Evolutionary conservation across 2,888 invertebrate species (phyloP), one percentile per base, ranked within the genome.

Genomic region (Ophion ellenae): DNA sequence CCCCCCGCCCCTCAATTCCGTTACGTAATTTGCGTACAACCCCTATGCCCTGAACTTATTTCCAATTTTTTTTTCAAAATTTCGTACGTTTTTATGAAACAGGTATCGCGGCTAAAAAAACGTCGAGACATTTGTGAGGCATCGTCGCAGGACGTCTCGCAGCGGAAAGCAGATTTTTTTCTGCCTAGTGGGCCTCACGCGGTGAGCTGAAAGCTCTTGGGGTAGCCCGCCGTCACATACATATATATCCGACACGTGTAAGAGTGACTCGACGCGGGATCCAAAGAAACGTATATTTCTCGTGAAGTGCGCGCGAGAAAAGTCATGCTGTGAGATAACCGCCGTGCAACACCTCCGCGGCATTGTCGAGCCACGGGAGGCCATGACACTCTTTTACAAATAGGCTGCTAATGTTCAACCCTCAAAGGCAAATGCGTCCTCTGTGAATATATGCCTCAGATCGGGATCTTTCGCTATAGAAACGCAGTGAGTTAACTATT

Each of bases 301-400:
- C 76, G 69, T 74, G 77, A 61, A 79, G 84, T 57, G 80, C 67
- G 83, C 57, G 73, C 45, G 66, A 80, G 57, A 80, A 82, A 85
- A 86, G 76, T 66, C 89, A 89, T 85, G 89, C 89, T 89, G 89
- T 32, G 89, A 85, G 86, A 89, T 88, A 89, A 89, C 88, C 86
- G 82, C 83, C 81, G 75, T 80, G 85, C 81, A 87, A 89, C 88
- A 86, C 87, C 87, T 88, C 85, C 80, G 76, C 77, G 85, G 86
- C 87, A 85, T 87, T 87, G 86, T 85, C 67, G 80, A 86, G 66
- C 89, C 87, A 66, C 86, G 79, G 89, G 89, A 87, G 89, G 87
- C 83, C 85, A 82, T 83, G 76, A 83, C 84, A 74, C 74, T 83
- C 80, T 77, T 84, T 88, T 79, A 89, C 89, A 88, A 89, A 89